Base-by-base conservation (phyloP, 2,113 vertebrate genomes). In the Campylorhamphus procurvoides region DNA sequence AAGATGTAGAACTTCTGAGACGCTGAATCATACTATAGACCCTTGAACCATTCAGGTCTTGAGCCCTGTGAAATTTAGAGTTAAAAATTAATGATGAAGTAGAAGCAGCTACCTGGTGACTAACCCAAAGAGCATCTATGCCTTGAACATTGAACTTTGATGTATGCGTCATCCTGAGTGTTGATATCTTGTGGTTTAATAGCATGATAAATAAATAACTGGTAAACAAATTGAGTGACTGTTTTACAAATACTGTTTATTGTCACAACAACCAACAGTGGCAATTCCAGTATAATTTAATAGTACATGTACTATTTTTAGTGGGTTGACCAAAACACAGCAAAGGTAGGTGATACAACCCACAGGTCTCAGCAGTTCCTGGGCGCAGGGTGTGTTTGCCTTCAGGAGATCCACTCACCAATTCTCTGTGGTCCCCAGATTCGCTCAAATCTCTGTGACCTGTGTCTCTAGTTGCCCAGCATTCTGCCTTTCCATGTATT, bases 61-160 rank as follows among this genome's bases (percentile, higher is more conserved):
- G 53, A 95, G 58, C 31, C 37, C 31, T 69, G 4, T 72, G 60
- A 91, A 63, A 67, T 68, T 60, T n/a, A 27, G 42, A 92, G 62
- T 76, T 84, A 82, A 91, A 87, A 91, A 52, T 53, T 42, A 62
- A 14, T 79, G 23, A 29, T 79, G 22, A 64, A 60, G 18, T 40
- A 66, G 84, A 76, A 84, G 62, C 71, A 68, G 19, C 49, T 92
- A 66, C n/a, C 17, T 84, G 53, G 66, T 64, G 69, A 69, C 52
- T 91, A 89, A 73, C 5, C 3, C 7, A 58, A 74, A 68, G 66
- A 91, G 17, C 44, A 55, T 22, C 18, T 55, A 1, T 66, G 42
- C 40, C 68, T 87, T 80, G n/a, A 56, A 40, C 17, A 6, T n/a
- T 81, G 40, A 92, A 64, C 40, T 75, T 82, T 7, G 72, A 18